Percentiles rank a stretch among this genome's conserved stretches.
Evolutionary conservation across 2,888 invertebrate genomes (phyloP).

Genomic region (Drosophila nr. medialis): DNA sequence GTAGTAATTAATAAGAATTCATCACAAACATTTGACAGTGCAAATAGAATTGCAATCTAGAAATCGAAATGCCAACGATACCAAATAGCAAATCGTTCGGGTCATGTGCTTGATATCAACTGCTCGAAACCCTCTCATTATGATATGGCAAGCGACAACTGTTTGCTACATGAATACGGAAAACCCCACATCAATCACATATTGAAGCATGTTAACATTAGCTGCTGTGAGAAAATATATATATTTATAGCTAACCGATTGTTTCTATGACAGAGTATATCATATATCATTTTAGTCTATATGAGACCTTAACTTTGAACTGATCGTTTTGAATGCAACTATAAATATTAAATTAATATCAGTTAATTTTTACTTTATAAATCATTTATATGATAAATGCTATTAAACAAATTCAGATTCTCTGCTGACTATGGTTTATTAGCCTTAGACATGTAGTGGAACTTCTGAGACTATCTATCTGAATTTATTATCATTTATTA

Average conservation of each 20-base stretch:
- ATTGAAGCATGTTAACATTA: conserved; percentile 45
- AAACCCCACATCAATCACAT: conserved; percentile 59
- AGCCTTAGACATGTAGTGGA: neutral
- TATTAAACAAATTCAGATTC: neutral
- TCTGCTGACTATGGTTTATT: neutral
- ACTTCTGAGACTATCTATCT: neutral
- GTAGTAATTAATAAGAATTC: conserved; percentile 66
- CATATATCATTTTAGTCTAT: too few species aligned
- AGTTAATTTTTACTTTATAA: neutral
- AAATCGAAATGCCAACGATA: conserved; percentile 54
- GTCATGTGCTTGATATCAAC: conserved; percentile 64
- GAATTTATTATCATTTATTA: neutral
- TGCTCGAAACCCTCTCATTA: conserved; percentile 37
- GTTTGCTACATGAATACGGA: conserved; percentile 1
- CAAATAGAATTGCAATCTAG: conserved; percentile 49
- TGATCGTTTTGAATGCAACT: neutral
- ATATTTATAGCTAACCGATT: neutral
- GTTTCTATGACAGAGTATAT: neutral
- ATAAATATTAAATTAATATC: neutral
- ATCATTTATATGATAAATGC: neutral
- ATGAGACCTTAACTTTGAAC: too few species aligned
- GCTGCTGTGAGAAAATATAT: neutral
- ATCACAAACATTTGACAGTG: conserved; percentile 53
- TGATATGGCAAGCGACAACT: conserved; percentile 34
- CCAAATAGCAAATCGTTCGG: conserved; percentile 45